Conservation (phyloP, 2,113 vertebrate species). For the Pelodiscus sinensis region DNA sequence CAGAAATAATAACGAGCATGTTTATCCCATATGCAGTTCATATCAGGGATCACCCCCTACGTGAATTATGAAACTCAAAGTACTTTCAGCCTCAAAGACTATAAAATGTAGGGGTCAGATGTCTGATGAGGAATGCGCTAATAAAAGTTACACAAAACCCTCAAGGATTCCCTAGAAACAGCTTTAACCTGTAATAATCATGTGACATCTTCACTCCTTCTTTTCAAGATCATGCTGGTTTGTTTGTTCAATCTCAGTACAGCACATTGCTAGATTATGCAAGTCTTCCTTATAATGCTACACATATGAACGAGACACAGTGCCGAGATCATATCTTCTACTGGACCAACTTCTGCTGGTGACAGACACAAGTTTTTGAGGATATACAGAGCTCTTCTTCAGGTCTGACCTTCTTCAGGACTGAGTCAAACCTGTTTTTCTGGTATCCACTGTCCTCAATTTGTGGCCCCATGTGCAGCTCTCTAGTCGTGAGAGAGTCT, state of each 20-base stretch:
- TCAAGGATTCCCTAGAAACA: not conserved
- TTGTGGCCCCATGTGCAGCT: no score
- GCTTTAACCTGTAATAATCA: not conserved
- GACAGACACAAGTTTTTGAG: not conserved
- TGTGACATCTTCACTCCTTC: not conserved
- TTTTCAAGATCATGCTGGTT: not conserved
- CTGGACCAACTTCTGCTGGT: not conserved
- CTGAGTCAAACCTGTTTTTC: not conserved
- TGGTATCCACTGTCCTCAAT: no score
- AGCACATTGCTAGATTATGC: constrained; percentile 40
- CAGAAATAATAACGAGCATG: not conserved
- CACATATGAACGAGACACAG: not conserved
- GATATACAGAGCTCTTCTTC: not conserved
- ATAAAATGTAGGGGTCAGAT: not conserved
- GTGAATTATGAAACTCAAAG: not conserved
- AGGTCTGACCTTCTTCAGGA: not conserved
- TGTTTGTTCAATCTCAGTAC: not conserved
- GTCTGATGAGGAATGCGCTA: not conserved
- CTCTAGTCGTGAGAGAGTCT: no score
- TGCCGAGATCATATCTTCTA: not conserved
- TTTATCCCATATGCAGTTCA: not conserved
- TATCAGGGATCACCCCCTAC: not conserved
- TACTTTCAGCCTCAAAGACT: not conserved
- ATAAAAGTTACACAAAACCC: not conserved
- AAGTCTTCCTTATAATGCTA: not conserved